phyloP scores from a whole-genome alignment of 2,797 vertebrate genomes.

The Micrastur ruficollis region DNA sequence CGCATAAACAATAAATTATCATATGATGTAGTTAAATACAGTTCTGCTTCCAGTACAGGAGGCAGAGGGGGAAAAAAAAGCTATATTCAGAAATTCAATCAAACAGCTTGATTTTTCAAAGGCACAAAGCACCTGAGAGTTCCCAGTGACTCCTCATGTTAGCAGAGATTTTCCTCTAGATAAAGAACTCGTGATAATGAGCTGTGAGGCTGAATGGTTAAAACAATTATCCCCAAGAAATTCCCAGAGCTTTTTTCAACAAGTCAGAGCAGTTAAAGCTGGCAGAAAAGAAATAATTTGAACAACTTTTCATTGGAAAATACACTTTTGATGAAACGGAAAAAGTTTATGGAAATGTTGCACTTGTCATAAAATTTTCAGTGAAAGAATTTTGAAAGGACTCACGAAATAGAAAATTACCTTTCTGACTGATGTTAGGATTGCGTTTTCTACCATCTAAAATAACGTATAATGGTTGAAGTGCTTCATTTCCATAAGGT shows the following conservation, averaged over 20 bases:
- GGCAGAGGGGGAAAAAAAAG: neutral
- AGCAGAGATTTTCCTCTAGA: neutral
- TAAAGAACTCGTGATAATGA: neutral
- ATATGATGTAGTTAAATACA: neutral
- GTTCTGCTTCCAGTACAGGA: neutral
- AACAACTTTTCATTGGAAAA: neutral
- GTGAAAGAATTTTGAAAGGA: neutral
- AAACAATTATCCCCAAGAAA: neutral
- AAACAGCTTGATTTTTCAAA: neutral
- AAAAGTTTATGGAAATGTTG: neutral
- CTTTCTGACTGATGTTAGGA: neutral
- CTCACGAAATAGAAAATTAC: neutral
- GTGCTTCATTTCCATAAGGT: neutral
- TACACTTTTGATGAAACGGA: neutral
- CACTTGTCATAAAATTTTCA: neutral
- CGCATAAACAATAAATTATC: neutral
- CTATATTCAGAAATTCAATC: neutral
- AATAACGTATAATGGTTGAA: fast-evolving
- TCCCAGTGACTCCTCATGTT: neutral
- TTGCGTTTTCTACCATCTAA: fast-evolving
- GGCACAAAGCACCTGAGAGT: neutral
- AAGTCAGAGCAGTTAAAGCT: neutral
- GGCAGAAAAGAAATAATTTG: neutral
- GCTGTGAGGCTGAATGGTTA: neutral
- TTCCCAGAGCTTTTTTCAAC: neutral